phyloP scores from a whole-genome alignment of 2,113 vertebrate species.

The Sinocyclocheilus rhinocerous region DNA sequence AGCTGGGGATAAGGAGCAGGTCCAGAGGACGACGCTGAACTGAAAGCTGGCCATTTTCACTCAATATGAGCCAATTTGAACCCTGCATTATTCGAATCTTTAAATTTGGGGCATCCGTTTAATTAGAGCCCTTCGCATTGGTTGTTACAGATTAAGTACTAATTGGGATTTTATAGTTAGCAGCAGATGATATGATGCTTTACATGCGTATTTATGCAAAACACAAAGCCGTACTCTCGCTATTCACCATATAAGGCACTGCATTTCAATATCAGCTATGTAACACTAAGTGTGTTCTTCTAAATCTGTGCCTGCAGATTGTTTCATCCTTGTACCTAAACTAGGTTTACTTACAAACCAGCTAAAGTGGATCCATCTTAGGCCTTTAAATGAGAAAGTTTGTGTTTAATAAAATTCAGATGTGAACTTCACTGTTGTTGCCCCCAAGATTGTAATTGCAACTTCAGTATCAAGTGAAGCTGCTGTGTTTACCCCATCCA shows the following conservation, averaged over 20 bases:
- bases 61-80: background rate
- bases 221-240: background rate
- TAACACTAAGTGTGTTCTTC: no score
- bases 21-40: slow-evolving; percentile 10
- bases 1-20: slow-evolving; percentile 45
- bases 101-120: background rate
- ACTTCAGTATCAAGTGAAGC: background rate
- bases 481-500: background rate
- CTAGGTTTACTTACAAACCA: background rate
- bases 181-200: background rate
- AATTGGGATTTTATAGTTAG: background rate
- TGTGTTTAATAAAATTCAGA: background rate
- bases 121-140: background rate
- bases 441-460: background rate
- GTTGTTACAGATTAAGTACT: background rate
- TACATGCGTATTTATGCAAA: background rate
- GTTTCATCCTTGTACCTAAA: background rate
- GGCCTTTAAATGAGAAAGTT: background rate
- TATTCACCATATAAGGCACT: background rate
- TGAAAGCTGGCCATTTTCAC: background rate
- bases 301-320: no score
- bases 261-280: no score
- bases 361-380: background rate
- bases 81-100: background rate
- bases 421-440: background rate